Evolutionary conservation across 2,888 invertebrate genomes (phyloP).

Genomic region (Microctonus aethiopoides): DNA sequence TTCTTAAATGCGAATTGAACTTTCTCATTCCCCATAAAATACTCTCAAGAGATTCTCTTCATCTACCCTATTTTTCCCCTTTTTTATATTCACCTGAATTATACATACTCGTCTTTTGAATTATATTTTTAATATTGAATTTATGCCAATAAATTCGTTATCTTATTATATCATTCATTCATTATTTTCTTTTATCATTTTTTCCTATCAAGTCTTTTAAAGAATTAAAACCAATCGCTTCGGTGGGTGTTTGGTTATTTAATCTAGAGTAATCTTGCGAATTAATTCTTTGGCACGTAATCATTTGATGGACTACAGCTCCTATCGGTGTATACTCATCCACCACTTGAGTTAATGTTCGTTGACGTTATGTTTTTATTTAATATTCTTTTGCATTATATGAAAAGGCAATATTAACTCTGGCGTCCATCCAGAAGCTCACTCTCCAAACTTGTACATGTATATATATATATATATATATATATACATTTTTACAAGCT

Average conservation of each 20-base stretch:
- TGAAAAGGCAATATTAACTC: conserved; percentile 45
- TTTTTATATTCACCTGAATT: not conserved
- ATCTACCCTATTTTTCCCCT: not conserved
- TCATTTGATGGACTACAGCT: not conserved
- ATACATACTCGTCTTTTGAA: not conserved
- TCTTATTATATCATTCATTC: too few species aligned
- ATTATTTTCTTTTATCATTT: too few species aligned
- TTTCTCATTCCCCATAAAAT: not conserved
- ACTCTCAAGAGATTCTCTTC: not conserved
- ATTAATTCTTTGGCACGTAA: not conserved
- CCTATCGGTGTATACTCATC: not conserved
- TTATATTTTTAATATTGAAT: not conserved
- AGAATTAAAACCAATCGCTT: not conserved
- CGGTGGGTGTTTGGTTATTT: not conserved
- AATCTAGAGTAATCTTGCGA: not conserved
- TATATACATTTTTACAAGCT: conserved; percentile 7
- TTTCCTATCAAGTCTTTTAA: too few species aligned
- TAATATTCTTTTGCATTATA: conserved; percentile 41
- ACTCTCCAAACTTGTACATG: conserved; percentile 5
- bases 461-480: conserved; percentile 17
- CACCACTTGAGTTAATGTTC: not conserved
- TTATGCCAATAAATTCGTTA: too few species aligned
- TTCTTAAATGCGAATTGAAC: not conserved
- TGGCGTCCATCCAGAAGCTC: conserved; percentile 33
- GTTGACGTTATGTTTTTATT: conserved; percentile 41